Percentiles rank a stretch among this genome's conserved stretches.
Conservation (phyloP, 2,797 vertebrate genomes). For the Iguana delicatissima region DNA sequence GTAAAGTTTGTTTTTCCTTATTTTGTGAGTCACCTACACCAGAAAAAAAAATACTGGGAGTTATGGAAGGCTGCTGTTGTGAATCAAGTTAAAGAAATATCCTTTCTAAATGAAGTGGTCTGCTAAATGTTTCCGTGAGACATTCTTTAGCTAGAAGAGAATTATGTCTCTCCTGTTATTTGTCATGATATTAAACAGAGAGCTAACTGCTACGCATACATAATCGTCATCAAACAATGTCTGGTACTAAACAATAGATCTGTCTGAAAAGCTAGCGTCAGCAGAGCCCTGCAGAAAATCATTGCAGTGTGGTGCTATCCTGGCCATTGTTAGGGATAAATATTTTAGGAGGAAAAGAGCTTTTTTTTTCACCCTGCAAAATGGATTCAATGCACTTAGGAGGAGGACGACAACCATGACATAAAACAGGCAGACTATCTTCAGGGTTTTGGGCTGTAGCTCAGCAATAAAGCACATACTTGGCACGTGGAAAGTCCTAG, state of each 20-base stretch:
- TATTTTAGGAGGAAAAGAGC: not conserved
- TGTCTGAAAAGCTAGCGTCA: not conserved
- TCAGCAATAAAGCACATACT: not conserved
- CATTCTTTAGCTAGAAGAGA: not conserved
- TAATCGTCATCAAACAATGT: conserved; percentile 1
- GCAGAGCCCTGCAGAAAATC: not conserved
- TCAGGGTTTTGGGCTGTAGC: not conserved
- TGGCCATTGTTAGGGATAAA: not conserved
- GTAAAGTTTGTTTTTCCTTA: not conserved
- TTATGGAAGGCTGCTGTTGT: conserved; percentile 33
- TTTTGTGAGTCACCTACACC: not conserved
- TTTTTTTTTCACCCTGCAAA: not conserved
- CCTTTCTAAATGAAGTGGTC: conserved; percentile 26
- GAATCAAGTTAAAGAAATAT: conserved; percentile 36
- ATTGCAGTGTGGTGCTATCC: rapidly evolving
- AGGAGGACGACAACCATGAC: not conserved
- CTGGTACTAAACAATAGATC: not conserved
- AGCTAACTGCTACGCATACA: conserved; percentile 29
- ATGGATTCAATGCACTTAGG: not conserved
- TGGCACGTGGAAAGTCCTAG: not conserved
- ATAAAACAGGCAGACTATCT: conserved; percentile 4
- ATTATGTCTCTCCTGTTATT: conserved; percentile 45
- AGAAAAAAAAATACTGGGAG: not conserved
- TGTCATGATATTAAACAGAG: conserved; percentile 47
- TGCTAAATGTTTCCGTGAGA: conserved; percentile 45